Evolutionary conservation across 2,797 vertebrate species (phyloP).

Genomic region (Meriones psammophilus): DNA sequence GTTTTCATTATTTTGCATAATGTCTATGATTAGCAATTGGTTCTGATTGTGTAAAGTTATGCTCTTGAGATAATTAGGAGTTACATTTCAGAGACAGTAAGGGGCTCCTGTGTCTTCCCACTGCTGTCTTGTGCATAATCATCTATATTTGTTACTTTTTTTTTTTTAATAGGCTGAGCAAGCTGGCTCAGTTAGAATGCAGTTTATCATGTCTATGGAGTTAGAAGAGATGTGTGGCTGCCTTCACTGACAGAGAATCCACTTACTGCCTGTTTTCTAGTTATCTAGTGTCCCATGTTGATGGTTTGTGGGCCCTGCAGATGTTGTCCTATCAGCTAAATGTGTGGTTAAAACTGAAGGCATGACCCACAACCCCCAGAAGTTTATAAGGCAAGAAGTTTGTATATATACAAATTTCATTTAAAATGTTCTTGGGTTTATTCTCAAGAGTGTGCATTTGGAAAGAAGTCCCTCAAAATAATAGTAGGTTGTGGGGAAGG

Average conservation of each 20-base stretch:
- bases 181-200: not conserved
- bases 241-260: not conserved
- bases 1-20: slow-evolving; percentile 55
- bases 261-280: not conserved
- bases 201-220: not conserved
- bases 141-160: slow-evolving; percentile 54
- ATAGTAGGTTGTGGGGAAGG: fast-evolving
- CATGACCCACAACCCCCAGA: not conserved
- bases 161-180: slow-evolving; percentile 29
- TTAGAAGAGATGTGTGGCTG: not conserved
- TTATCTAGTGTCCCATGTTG: not conserved
- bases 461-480: slow-evolving; percentile 67
- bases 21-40: slow-evolving; percentile 65
- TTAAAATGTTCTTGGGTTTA: slow-evolving; percentile 54
- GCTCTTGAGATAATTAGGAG: slow-evolving; percentile 68
- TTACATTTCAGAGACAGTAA: slow-evolving; percentile 40
- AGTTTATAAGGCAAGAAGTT: slow-evolving; percentile 8
- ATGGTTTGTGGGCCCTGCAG: not conserved
- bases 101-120: slow-evolving; percentile 51
- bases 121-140: slow-evolving; percentile 47
- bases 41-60: slow-evolving; percentile 64
- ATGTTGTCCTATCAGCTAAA: slow-evolving; percentile 47
- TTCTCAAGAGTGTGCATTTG: slow-evolving; percentile 38
- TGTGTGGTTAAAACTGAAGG: slow-evolving; percentile 71
- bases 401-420: slow-evolving; percentile 24